Percentiles rank a stretch among this genome's conserved stretches.
Conservation (phyloP, 2,888 invertebrate species). For the Theretra japonica region DNA sequence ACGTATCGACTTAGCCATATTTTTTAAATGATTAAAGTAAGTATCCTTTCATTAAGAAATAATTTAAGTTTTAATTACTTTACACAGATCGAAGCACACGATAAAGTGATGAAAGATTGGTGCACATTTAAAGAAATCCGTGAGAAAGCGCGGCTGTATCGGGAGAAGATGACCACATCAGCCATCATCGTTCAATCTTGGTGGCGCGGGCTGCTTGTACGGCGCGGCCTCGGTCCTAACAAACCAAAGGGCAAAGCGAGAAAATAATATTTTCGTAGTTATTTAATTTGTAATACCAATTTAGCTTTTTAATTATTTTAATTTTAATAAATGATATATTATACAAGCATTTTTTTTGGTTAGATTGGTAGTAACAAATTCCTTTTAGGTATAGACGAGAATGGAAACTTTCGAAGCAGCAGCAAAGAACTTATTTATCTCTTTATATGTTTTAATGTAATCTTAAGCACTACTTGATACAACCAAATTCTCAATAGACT, state of each 20-base stretch:
- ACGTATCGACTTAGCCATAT: too few relatives aligned
- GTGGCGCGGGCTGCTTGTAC: constrained; percentile 77
- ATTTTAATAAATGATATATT: not conserved
- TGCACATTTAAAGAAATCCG: constrained; percentile 68
- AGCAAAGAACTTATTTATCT: too few relatives aligned
- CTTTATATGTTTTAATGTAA: too few relatives aligned
- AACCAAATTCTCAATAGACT: too few relatives aligned
- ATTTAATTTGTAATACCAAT: constrained; percentile 20
- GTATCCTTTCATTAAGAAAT: not conserved
- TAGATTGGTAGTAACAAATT: too few relatives aligned
- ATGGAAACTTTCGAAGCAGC: too few relatives aligned
- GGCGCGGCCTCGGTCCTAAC: constrained; percentile 70
- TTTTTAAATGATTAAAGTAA: too few relatives aligned
- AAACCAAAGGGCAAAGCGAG: constrained; percentile 46
- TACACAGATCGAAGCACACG: constrained; percentile 63
- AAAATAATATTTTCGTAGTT: constrained; percentile 35
- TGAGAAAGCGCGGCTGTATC: constrained; percentile 57
- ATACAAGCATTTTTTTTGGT: too few relatives aligned
- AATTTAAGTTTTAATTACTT: not conserved
- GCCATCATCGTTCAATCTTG: constrained; percentile 73
- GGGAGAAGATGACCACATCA: constrained; percentile 65
- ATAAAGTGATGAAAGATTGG: constrained; percentile 63
- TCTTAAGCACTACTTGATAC: too few relatives aligned
- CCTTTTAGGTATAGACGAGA: too few relatives aligned
- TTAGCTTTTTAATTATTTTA: constrained; percentile 8